These are phyloP conservation scores for Hepsetus odoe DNA, from an alignment of 2,113 vertebrate genomes.

Conservation along the genomic window DNA sequence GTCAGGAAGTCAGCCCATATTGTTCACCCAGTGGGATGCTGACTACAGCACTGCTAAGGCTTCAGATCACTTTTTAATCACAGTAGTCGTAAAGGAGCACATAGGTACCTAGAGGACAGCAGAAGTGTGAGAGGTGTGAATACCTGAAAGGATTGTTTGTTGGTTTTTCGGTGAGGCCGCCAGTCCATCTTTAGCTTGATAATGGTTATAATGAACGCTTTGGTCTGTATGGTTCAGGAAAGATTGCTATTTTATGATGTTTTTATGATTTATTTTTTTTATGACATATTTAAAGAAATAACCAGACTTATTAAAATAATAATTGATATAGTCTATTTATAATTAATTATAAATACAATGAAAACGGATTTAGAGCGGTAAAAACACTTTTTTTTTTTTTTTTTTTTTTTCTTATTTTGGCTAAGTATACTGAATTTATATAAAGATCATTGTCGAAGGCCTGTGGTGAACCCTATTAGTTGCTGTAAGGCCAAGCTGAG, in stretches of 20 bases:
- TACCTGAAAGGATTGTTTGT: neutral
- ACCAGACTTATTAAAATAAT: neutral
- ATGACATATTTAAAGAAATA: neutral
- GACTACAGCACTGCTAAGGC: constrained; percentile 60
- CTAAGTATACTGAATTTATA: too few relatives aligned
- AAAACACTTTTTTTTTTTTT: too few relatives aligned
- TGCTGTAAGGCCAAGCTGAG: constrained; percentile 44
- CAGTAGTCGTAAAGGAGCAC: too few relatives aligned
- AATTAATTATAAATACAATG: neutral
- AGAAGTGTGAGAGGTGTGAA: neutral
- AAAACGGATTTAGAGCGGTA: too few relatives aligned
- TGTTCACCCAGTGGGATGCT: constrained; percentile 70
- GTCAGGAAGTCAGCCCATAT: constrained; percentile 77
- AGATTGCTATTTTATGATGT: neutral
- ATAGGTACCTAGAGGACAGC: constrained; percentile 5
- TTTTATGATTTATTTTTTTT: too few relatives aligned
- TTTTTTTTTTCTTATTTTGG: too few relatives aligned
- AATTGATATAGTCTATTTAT: neutral
- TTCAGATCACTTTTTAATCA: constrained; percentile 51
- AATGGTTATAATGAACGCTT: neutral
- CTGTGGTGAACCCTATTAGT: constrained; percentile 37
- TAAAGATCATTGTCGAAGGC: constrained; percentile 41
- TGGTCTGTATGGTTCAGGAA: neutral
- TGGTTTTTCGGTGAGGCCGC: neutral
- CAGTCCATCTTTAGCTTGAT: neutral